A percentile compares a stretch with the other conserved stretches of the same genome.
These are phyloP conservation scores for Myiotriccus ornatus DNA, from an alignment of 2,797 vertebrate species.

Conservation along the genomic window DNA sequence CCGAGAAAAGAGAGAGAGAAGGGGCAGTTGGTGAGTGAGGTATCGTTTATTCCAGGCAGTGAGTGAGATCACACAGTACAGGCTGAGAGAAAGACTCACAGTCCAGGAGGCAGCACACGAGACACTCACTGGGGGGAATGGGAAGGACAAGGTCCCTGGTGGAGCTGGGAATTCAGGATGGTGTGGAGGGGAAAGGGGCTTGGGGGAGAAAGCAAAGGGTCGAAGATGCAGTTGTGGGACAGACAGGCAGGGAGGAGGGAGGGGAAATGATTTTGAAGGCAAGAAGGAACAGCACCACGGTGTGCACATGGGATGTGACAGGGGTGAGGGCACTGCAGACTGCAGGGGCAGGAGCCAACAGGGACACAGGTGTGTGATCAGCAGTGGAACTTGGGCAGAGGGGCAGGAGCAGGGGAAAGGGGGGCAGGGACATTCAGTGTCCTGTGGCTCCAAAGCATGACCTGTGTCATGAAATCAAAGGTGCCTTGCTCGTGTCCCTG, in stretches of 20 bases:
- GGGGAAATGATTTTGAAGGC: neutral
- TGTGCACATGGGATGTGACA: neutral
- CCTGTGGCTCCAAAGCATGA: neutral
- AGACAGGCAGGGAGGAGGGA: neutral
- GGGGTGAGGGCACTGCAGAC: neutral
- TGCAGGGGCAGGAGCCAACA: neutral
- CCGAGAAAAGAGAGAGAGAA: constrained; percentile 20
- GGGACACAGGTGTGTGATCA: neutral
- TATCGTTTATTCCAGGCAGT: constrained; percentile 32
- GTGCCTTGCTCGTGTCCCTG: neutral
- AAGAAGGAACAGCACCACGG: neutral
- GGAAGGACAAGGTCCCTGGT: neutral
- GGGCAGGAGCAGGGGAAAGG: neutral
- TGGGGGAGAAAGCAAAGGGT: neutral
- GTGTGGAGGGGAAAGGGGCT: neutral
- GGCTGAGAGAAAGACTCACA: neutral
- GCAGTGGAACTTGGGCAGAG: neutral
- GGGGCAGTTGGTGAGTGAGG: neutral
- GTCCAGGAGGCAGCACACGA: neutral
- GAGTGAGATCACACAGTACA: neutral
- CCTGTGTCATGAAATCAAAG: neutral
- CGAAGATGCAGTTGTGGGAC: neutral
- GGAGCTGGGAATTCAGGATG: neutral
- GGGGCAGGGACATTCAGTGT: neutral
- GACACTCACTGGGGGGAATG: neutral